phyloP scores from a whole-genome alignment of 2,113 vertebrate genomes.

The Alectura lathami region DNA sequence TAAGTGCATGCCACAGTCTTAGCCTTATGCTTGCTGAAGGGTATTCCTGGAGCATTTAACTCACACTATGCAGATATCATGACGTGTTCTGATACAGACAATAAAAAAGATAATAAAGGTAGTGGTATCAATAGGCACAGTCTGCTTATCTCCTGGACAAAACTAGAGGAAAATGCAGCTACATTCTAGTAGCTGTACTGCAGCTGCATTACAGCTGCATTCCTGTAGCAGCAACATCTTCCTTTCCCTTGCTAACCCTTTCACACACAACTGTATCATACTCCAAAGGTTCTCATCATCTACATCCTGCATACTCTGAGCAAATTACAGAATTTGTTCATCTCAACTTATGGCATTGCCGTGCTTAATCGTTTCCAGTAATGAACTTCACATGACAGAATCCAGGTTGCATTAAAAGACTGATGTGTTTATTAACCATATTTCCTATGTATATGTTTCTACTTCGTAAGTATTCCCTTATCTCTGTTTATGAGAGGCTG shows the following conservation, averaged over 20 bases:
- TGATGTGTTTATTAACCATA: background rate
- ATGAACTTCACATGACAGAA: background rate
- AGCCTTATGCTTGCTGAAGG: background rate
- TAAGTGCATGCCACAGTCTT: background rate
- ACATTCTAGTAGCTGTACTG: too few relatives aligned
- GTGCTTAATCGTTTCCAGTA: background rate
- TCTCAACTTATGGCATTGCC: background rate
- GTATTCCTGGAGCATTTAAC: background rate
- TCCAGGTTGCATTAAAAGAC: background rate
- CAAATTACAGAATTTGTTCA: background rate
- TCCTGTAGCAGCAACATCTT: background rate
- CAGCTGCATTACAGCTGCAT: too few relatives aligned
- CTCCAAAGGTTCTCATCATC: background rate
- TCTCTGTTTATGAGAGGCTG: background rate
- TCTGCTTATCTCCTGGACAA: background rate
- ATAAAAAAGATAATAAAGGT: background rate
- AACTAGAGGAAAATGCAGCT: background rate
- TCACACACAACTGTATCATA: background rate
- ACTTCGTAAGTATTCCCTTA: background rate
- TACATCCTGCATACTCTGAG: background rate
- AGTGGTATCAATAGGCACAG: background rate
- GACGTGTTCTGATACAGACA: rapidly evolving
- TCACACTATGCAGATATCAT: rapidly evolving
- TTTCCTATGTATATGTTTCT: background rate
- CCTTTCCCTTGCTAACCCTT: background rate